phyloP scores from a whole-genome alignment of 2,888 invertebrate genomes.

The Nemotelus nigrinus region DNA sequence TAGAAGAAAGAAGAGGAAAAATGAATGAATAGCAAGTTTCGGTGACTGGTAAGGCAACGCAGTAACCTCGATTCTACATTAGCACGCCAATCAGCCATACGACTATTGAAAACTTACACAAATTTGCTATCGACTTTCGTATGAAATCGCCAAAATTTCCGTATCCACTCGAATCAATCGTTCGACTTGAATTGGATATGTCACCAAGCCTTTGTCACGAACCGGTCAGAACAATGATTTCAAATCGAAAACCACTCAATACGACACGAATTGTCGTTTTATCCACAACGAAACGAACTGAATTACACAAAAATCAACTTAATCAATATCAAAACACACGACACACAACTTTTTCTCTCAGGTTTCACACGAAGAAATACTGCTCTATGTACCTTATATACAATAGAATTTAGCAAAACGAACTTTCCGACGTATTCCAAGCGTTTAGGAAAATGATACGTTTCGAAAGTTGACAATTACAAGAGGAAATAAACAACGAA shows the following conservation, averaged over 20 bases:
- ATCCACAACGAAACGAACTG: not conserved
- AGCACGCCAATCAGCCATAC: too few species aligned
- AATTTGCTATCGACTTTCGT: not conserved
- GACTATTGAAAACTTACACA: constrained; percentile 2
- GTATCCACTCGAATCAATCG: too few species aligned
- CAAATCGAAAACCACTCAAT: too few species aligned
- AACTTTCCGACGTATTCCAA: constrained; percentile 5
- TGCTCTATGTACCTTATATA: not conserved
- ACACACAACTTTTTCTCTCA: not conserved
- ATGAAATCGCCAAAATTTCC: too few species aligned
- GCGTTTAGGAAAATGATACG: constrained; percentile 3
- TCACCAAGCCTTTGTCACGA: not conserved
- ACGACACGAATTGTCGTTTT: not conserved
- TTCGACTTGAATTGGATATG: too few species aligned
- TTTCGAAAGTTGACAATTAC: constrained; percentile 5
- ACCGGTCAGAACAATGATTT: not conserved
- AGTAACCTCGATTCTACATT: constrained; percentile 28
- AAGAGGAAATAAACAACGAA: constrained; percentile 27
- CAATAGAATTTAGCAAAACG: not conserved
- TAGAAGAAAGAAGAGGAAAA: constrained; percentile 12
- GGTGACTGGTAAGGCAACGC: constrained; percentile 34
- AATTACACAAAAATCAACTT: constrained; percentile 4
- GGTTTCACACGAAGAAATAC: not conserved
- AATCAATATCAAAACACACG: constrained; percentile 7
- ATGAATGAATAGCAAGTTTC: constrained; percentile 31